Percentiles rank a stretch among this genome's conserved stretches.
Evolutionary conservation across 2,113 vertebrate species (phyloP).

Genomic region (Otocyon megalotis): DNA sequence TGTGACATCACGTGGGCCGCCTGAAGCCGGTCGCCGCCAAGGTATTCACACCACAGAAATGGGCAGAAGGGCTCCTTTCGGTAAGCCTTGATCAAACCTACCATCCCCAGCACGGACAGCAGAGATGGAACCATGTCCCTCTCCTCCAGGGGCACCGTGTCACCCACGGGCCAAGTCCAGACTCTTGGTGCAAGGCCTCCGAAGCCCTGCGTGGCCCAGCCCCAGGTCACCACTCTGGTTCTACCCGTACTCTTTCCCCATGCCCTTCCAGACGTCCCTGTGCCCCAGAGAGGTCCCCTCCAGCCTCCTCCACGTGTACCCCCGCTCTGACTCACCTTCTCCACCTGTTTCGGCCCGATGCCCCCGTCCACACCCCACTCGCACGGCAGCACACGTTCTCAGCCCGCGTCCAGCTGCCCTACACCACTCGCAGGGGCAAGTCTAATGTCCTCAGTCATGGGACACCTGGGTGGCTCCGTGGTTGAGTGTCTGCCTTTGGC

Average conservation of each 20-base stretch:
- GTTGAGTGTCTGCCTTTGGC: too few species aligned
- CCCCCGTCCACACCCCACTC: fast-evolving
- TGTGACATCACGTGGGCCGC: background rate
- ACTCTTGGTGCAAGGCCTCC: background rate
- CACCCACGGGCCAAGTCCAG: background rate
- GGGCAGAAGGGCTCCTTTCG: background rate
- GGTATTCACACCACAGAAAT: slow-evolving; percentile 35
- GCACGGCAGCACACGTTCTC: fast-evolving
- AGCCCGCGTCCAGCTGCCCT: background rate
- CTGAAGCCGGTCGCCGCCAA: background rate
- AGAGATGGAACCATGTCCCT: background rate
- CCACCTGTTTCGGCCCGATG: background rate
- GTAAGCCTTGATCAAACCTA: background rate
- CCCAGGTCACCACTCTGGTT: background rate
- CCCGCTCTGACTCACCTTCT: background rate
- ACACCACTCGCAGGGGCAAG: background rate
- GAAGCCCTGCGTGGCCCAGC: background rate
- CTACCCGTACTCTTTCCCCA: background rate
- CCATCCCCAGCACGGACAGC: background rate
- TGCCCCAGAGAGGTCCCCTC: background rate
- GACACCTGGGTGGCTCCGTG: too few species aligned
- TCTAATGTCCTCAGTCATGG: background rate
- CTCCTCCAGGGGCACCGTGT: fast-evolving
- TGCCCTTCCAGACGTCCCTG: background rate
- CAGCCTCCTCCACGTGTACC: background rate